These are phyloP conservation scores for Ammodytes marinus DNA, from an alignment of 2,113 vertebrate species.

Conservation along the genomic window DNA sequence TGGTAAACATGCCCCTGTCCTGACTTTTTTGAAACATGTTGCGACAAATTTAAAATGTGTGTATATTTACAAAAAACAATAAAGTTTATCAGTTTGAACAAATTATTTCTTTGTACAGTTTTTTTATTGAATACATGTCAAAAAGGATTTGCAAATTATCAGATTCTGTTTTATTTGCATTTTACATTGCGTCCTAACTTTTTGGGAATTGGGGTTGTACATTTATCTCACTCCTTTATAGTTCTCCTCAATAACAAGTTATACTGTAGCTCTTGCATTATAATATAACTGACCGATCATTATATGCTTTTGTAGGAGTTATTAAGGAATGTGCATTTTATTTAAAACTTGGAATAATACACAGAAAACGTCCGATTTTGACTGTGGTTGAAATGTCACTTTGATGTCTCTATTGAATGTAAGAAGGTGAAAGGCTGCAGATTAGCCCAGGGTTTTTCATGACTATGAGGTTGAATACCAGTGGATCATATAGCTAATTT, in stretches of 20 bases:
- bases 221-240: not conserved
- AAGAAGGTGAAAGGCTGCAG: constrained; percentile 5
- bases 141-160: no score
- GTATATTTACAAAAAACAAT: no score
- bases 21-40: no score
- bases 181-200: no score
- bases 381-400: constrained; percentile 21
- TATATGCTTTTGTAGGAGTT: not conserved
- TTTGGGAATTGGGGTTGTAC: no score
- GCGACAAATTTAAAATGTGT: no score
- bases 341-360: not conserved
- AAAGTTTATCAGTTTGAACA: no score
- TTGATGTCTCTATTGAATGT: constrained; percentile 54
- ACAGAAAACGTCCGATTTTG: not conserved
- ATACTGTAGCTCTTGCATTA: no score
- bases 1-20: no score
- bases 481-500: constrained; percentile 55
- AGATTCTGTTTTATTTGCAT: no score
- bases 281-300: not conserved
- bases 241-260: not conserved
- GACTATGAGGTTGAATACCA: constrained; percentile 32
- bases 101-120: no score
- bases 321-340: not conserved
- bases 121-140: no score
- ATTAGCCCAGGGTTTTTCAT: constrained; percentile 12